Base-by-base conservation (phyloP, 2,888 invertebrate genomes). In the Neoascia interrupta region DNA sequence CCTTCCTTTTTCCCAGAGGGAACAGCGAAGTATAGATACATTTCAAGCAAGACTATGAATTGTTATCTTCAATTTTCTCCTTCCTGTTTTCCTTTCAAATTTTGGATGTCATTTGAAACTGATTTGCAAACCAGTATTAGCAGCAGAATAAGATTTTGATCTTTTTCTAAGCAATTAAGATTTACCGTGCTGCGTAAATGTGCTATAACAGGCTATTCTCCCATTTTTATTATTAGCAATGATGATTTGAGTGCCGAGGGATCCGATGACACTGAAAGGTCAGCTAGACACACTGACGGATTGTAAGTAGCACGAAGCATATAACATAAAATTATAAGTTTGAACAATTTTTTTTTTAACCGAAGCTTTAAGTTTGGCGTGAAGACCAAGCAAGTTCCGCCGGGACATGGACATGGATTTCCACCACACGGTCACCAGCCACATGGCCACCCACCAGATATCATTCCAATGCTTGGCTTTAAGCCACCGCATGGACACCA, bases 1-100 rank as follows among this genome's bases (percentile, higher is more conserved):
- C 21, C 87, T 56, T 84, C 84, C 10, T 47, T 47, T 3, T 81
- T 74, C 0, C 82, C 82, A 0, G 56, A 43, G n/a, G n/a, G n/a
- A n/a, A n/a, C n/a, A n/a, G n/a, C n/a, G n/a, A n/a, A n/a, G n/a
- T n/a, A n/a, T n/a, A n/a, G n/a, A n/a, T n/a, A n/a, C n/a, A n/a
- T n/a, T n/a, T n/a, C n/a, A n/a, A n/a, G n/a, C n/a, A n/a, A n/a
- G n/a, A n/a, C n/a, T n/a, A n/a, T n/a, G n/a, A n/a, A n/a, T n/a
- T n/a, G n/a, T 49, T 39, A 8, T 39, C 23, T 23, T 39, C 41
- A 4, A 81, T 73, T 37, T 81, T 81, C 0, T 53, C 15, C 39
- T 70, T 70, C 36, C n/a, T n/a, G n/a, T n/a, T n/a, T n/a, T n/a
- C n/a, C n/a, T n/a, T n/a, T n/a, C n/a, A n/a, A n/a, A n/a, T n/a